Percentiles rank a stretch among this genome's conserved stretches.
Conservation (phyloP, 2,113 vertebrate genomes). For the Callaeas wilsoni region DNA sequence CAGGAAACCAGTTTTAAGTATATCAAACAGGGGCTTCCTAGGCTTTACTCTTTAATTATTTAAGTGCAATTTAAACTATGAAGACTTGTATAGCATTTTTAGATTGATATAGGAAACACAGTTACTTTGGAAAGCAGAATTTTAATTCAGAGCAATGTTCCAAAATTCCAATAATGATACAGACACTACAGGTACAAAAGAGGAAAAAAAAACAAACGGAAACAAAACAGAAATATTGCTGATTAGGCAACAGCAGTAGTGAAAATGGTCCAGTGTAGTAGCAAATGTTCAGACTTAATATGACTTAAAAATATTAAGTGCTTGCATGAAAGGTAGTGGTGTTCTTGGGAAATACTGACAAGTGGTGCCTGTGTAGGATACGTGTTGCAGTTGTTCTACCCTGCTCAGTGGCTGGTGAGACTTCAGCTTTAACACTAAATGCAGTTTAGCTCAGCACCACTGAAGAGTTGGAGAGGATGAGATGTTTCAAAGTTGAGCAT, state of each 20-base stretch:
- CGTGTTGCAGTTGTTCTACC: accelerated
- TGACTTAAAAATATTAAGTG: background rate
- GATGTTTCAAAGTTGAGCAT: background rate
- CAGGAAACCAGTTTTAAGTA: background rate
- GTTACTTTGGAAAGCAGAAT: background rate
- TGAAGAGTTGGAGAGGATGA: background rate
- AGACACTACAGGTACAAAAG: background rate
- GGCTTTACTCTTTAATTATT: background rate
- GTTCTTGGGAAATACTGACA: background rate
- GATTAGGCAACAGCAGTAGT: background rate
- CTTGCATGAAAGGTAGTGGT: background rate
- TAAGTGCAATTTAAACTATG: background rate
- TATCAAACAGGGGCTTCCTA: background rate
- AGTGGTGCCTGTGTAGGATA: background rate
- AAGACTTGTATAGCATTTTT: background rate
- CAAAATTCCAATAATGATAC: background rate
- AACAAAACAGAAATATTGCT: background rate
- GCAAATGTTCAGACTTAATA: background rate
- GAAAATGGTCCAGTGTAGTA: background rate
- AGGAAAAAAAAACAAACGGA: background rate
- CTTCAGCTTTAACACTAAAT: background rate
- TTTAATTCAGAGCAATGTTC: background rate
- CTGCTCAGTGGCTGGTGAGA: background rate
- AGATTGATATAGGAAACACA: background rate
- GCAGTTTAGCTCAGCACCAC: background rate